Percentiles rank a stretch among this genome's conserved stretches.
Conservation (phyloP, 2,797 vertebrate species). For the Tenualosa ilisha region DNA sequence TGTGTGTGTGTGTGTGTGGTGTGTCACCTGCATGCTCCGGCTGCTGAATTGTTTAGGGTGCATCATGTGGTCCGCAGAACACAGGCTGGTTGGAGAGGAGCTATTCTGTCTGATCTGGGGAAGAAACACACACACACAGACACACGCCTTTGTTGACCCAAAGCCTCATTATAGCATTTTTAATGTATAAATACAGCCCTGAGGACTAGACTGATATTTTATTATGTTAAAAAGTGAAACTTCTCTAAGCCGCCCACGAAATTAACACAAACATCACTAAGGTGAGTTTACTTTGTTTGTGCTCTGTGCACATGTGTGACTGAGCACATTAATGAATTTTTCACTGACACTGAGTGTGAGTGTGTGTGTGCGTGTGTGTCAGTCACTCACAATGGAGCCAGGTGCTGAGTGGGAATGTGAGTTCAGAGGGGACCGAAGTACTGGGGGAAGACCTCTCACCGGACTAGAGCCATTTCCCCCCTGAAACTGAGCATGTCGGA, state of each 20-base stretch:
- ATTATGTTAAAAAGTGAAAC: background rate
- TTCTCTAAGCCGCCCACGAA: background rate
- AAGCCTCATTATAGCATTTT: background rate
- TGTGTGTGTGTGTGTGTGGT: too few species aligned
- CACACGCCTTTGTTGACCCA: background rate
- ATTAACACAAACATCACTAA: background rate
- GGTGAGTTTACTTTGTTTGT: background rate
- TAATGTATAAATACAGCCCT: background rate
- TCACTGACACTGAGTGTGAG: background rate
- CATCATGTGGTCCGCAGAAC: constrained; percentile 87
- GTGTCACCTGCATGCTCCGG: constrained; percentile 89
- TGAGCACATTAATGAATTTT: background rate
- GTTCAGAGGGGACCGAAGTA: constrained; percentile 93
- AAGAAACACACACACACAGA: constrained; percentile 36
- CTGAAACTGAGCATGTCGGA: constrained; percentile 79
- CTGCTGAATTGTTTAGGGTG: constrained; percentile 91
- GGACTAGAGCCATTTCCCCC: constrained; percentile 97
- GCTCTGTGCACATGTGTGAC: background rate
- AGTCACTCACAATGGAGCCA: constrained; percentile 85
- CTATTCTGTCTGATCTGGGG: constrained; percentile 92
- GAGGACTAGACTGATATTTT: too few species aligned
- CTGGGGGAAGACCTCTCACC: constrained; percentile 89
- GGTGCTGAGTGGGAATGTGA: constrained; percentile 91
- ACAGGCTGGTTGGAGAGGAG: constrained; percentile 93
- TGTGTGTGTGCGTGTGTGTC: background rate